These are phyloP conservation scores for Magallana gigas DNA, from an alignment of 1,140 invertebrate species.

Conservation along the genomic window DNA sequence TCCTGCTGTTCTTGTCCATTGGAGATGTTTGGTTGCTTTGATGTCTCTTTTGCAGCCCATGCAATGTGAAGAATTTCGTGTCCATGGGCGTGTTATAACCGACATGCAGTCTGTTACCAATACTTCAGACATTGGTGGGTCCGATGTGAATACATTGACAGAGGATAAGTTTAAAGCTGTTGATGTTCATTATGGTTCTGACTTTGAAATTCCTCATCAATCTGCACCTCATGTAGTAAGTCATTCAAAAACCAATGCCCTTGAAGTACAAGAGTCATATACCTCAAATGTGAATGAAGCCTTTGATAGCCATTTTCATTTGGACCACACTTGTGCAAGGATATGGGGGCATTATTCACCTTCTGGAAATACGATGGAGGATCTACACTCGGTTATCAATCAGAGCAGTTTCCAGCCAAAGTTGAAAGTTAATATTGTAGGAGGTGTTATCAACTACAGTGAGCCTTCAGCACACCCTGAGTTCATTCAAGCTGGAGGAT, in stretches of 20 bases:
- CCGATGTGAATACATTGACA: not conserved
- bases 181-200: not conserved
- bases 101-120: not conserved
- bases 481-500: too few species aligned
- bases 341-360: not conserved
- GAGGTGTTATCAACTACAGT: too few species aligned
- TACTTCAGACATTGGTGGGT: not conserved
- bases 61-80: not conserved
- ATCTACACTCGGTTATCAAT: too few species aligned
- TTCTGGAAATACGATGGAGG: too few species aligned
- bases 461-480: too few species aligned
- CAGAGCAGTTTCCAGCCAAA: too few species aligned
- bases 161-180: not conserved
- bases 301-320: conserved; percentile 43
- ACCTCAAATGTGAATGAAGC: not conserved
- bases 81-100: not conserved
- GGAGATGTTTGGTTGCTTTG: not conserved
- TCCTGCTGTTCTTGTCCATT: not conserved
- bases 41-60: too few species aligned
- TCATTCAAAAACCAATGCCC: not conserved
- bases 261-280: not conserved
- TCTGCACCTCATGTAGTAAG: too few species aligned
- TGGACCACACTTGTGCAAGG: conserved; percentile 34
- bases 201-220: too few species aligned
- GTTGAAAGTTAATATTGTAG: too few species aligned